These are phyloP conservation scores for Acrocephalus arundinaceus DNA, from an alignment of 2,113 vertebrate genomes.

Conservation along the genomic window DNA sequence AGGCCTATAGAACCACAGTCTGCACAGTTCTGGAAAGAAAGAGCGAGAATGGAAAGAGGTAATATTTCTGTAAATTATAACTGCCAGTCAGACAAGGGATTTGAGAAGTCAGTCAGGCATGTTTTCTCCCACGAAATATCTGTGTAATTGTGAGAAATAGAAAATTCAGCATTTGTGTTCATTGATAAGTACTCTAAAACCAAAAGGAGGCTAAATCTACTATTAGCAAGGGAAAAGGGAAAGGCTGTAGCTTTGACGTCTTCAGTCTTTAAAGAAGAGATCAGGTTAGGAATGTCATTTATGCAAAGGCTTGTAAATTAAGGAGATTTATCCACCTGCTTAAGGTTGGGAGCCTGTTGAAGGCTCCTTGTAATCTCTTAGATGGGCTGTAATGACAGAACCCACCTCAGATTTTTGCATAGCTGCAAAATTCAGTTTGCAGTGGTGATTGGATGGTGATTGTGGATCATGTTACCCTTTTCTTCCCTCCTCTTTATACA, in stretches of 20 bases:
- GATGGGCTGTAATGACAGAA: background rate
- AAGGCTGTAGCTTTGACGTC: background rate
- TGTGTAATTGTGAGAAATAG: background rate
- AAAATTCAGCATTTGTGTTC: background rate
- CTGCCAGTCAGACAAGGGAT: background rate
- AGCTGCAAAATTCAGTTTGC: background rate
- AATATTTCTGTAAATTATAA: conserved; percentile 1
- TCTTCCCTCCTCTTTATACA: background rate
- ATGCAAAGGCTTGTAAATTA: background rate
- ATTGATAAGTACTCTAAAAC: background rate
- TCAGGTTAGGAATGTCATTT: background rate
- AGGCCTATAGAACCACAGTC: conserved; percentile 69
- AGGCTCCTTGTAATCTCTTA: background rate
- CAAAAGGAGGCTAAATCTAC: background rate
- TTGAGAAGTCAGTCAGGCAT: background rate
- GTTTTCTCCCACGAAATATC: background rate
- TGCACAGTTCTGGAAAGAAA: conserved; percentile 64
- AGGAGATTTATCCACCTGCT: background rate
- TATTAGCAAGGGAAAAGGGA: background rate
- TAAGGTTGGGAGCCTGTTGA: background rate
- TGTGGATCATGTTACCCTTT: fast-evolving
- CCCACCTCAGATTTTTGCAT: background rate
- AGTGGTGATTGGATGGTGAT: background rate
- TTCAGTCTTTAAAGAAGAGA: background rate
- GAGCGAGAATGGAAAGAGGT: conserved; percentile 81